Conservation (phyloP, 2,797 vertebrate genomes). For the Amniataba percoides region DNA sequence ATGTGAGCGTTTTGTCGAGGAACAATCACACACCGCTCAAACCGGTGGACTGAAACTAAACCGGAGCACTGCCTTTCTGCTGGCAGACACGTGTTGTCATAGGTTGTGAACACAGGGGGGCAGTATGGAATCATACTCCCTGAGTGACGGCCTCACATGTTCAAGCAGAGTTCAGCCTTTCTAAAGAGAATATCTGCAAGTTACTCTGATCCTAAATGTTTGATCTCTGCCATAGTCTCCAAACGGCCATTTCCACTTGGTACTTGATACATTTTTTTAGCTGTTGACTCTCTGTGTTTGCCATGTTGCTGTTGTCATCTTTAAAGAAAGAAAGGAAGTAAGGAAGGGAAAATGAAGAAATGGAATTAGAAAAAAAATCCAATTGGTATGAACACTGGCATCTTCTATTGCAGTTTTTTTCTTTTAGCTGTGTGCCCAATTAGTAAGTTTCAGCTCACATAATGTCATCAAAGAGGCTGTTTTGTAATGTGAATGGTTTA, state of each 20-base stretch:
- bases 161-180: constrained; percentile 41
- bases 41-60: not conserved
- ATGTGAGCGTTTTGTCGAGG: not conserved
- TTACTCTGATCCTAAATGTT: constrained; percentile 52
- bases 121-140: constrained; percentile 79
- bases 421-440: constrained; percentile 47
- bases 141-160: constrained; percentile 46
- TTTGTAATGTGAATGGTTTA: constrained; percentile 67
- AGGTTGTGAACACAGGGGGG: constrained; percentile 82
- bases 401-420: constrained; percentile 27
- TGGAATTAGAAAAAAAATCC: constrained; percentile 1
- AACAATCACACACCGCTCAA: not conserved
- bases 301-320: constrained; percentile 9
- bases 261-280: constrained; percentile 34
- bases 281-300: constrained; percentile 21
- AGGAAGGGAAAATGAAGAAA: not conserved
- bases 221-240: constrained; percentile 51
- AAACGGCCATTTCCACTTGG: constrained; percentile 39
- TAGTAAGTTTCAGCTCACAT: constrained; percentile 59
- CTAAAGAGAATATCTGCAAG: constrained; percentile 32
- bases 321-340: not conserved
- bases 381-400: constrained; percentile 13
- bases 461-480: constrained; percentile 55
- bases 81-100: constrained; percentile 1
- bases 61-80: not conserved